phyloP scores from a whole-genome alignment of 2,888 invertebrate genomes.

The Sinhomidia bicolor region DNA sequence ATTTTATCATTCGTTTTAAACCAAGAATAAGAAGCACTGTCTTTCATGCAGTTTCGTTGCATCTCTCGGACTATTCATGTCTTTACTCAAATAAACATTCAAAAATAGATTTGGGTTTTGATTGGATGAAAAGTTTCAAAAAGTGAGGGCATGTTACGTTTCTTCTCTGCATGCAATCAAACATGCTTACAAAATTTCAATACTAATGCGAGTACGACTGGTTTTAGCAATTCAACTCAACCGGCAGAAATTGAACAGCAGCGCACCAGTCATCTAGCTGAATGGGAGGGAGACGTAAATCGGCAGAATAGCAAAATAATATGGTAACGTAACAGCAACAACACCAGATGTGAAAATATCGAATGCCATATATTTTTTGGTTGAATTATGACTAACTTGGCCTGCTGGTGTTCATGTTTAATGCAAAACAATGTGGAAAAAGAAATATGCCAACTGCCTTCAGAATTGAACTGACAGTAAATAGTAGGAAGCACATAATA shows the following conservation, averaged over 20 bases:
- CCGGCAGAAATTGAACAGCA: neutral
- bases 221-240: neutral
- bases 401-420: neutral
- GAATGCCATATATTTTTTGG: neutral
- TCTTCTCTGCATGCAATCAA: neutral
- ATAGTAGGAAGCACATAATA: neutral
- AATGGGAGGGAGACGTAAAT: too few species aligned
- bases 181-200: neutral
- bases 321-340: neutral
- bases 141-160: neutral
- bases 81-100: neutral
- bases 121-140: neutral
- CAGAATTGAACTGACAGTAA: slow-evolving; percentile 16
- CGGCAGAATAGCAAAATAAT: neutral
- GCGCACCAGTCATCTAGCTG: neutral
- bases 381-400: slow-evolving; percentile 2
- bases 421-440: neutral
- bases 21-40: neutral
- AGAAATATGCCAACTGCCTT: neutral
- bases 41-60: neutral
- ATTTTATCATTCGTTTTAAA: neutral
- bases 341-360: slow-evolving; percentile 1
- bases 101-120: neutral
- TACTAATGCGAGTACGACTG: neutral
- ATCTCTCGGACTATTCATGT: neutral